Evolutionary conservation across 2,888 invertebrate genomes (phyloP).

Genomic region (Timandra comae): DNA sequence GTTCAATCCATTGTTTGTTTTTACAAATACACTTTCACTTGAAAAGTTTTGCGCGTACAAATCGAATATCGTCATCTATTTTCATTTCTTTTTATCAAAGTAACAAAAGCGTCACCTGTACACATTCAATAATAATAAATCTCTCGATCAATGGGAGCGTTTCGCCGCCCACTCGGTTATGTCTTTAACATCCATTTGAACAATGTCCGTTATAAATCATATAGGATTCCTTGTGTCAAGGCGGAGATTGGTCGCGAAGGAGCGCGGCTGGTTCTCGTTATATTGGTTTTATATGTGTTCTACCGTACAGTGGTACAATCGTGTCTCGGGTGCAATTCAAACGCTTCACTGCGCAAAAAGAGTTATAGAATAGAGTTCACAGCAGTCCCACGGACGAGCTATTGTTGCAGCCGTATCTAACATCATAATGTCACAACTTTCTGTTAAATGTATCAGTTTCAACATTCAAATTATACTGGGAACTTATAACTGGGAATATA

Average conservation of each 20-base stretch:
- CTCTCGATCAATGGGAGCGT: slow-evolving; percentile 41
- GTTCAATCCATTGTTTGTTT: slow-evolving; percentile 17
- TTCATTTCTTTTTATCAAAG: slow-evolving; percentile 18
- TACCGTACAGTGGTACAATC: slow-evolving; percentile 19
- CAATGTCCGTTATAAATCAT: slow-evolving; percentile 31
- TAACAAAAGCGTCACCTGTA: slow-evolving; percentile 38
- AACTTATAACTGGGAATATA: neutral
- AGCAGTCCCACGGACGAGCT: slow-evolving; percentile 44
- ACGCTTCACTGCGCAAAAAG: slow-evolving; percentile 45
- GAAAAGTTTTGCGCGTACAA: slow-evolving; percentile 11
- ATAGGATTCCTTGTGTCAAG: slow-evolving; percentile 20
- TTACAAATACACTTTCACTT: slow-evolving; percentile 21
- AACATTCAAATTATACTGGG: slow-evolving; percentile 3
- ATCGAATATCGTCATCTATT: slow-evolving; percentile 8
- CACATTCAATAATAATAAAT: slow-evolving; percentile 51
- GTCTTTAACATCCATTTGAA: slow-evolving; percentile 30
- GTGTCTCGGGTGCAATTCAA: slow-evolving; percentile 31
- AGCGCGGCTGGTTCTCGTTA: slow-evolving; percentile 22
- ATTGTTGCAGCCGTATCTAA: slow-evolving; percentile 38
- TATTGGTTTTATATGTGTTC: slow-evolving; percentile 18
- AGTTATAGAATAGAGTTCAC: slow-evolving; percentile 48
- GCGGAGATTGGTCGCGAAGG: slow-evolving; percentile 13
- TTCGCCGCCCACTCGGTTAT: slow-evolving; percentile 31
- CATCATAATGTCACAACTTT: slow-evolving; percentile 27
- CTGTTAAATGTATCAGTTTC: slow-evolving; percentile 2